Evolutionary conservation across 2,113 vertebrate species (phyloP), one percentile per base, ranked within the genome.

Genomic region (Pollachius pollachius): DNA sequence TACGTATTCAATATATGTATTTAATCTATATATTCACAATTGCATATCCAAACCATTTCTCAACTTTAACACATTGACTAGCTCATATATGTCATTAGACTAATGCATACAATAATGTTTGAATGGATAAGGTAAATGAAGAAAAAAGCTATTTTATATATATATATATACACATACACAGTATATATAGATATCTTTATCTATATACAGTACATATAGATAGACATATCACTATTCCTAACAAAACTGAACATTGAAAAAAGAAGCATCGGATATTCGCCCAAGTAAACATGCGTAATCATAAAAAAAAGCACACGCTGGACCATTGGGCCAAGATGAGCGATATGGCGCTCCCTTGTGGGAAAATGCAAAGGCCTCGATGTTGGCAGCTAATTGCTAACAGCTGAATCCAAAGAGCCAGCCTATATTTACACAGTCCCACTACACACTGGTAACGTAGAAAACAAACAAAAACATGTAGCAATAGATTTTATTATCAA

Each of bases 311-410:
- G 9, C 18, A 18, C 6, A 27, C 21, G 12, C 17, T 54, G 34
- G 67, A 67, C 57, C 72, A 67, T 61, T 69, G 7, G 15, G 52
- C 21, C 54, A 65, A 67, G 73, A 52, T 61, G 84, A 78, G 76
- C 73, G 74, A 86, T 82, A 70, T 88, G 88, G 89, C 85, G 77
- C 68, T 88, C 89, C 87, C 90, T 91, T 65, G 80, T 84, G 91
- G 86, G 80, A 75, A 68, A 68, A 65, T 12, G 23, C 25, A 52
- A 75, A 72, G 58, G 41, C 54, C 62, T 18, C 11, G 18, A 61
- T 69, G 73, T 78, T 84, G 71, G 77, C 79, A 86, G 72, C 71
- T 75, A 64, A 73, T 16, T 15, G 13, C 25, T 59, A 81, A 66
- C 82, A 88, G 82, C 86, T 86, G 71, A 70, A 61, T 73, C 23